Conservation (phyloP, 2,888 invertebrate genomes). For the Amiota mariae region DNA sequence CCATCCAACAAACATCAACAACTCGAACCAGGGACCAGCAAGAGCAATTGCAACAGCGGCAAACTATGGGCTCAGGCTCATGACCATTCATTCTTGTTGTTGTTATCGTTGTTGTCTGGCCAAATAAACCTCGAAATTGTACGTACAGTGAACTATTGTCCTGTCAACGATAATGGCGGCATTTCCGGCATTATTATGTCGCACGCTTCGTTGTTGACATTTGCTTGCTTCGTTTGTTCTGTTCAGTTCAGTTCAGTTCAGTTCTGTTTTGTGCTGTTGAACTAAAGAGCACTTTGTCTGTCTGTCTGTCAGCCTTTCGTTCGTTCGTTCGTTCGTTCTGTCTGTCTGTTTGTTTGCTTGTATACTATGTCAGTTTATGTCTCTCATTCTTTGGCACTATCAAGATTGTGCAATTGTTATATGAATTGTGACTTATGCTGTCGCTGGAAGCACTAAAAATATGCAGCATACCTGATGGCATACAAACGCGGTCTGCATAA, state of each 20-base stretch:
- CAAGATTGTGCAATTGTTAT: constrained; percentile 21
- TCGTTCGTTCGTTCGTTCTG: neutral
- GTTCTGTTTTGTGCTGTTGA: too few species aligned
- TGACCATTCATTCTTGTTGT: neutral
- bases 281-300: neutral
- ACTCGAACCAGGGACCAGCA: neutral
- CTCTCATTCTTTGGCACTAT: constrained; percentile 11
- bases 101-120: neutral
- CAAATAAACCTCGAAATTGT: neutral
- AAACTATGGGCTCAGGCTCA: neutral
- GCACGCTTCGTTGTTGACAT: constrained; percentile 18
- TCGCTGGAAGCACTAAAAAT: constrained; percentile 14
- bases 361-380: neutral
- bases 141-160: constrained; percentile 23
- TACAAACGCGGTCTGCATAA: constrained; percentile 4
- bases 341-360: neutral
- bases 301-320: constrained; percentile 7
- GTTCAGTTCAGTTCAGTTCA: neutral
- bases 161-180: constrained; percentile 18
- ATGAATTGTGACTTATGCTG: constrained; percentile 14
- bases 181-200: constrained; percentile 27
- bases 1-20: constrained; percentile 7
- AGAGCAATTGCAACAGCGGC: neutral
- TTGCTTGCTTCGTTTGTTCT: constrained; percentile 1
- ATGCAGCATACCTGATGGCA: constrained; percentile 20